Conservation (phyloP, 2,113 vertebrate genomes). For the Nematolebias whitei region DNA sequence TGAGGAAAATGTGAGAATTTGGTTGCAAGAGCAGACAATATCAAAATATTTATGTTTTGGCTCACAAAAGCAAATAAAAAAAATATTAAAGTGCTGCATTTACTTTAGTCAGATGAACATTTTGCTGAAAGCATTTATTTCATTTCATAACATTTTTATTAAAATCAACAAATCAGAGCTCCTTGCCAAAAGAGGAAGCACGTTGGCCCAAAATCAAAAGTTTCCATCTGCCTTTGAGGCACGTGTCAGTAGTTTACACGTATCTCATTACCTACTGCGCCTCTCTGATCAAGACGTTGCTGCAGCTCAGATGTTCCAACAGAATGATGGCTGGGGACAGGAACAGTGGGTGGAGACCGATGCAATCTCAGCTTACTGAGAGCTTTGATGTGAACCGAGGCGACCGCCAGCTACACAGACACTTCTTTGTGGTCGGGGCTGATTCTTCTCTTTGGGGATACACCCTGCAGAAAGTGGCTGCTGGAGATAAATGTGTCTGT, state of each 20-base stretch:
- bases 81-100: background rate
- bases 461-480: slow-evolving; percentile 29
- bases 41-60: too few species aligned
- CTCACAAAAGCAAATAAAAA: too few species aligned
- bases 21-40: too few species aligned
- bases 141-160: slow-evolving; percentile 49
- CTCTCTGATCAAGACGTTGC: slow-evolving; percentile 64
- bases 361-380: slow-evolving; percentile 40
- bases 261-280: slow-evolving; percentile 51
- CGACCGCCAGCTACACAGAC: slow-evolving; percentile 29
- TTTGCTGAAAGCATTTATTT: slow-evolving; percentile 4
- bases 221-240: slow-evolving; percentile 63
- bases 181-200: slow-evolving; percentile 24
- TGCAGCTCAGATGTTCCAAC: slow-evolving; percentile 31
- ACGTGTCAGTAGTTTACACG: slow-evolving; percentile 62
- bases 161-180: slow-evolving; percentile 33
- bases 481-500: slow-evolving; percentile 19
- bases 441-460: slow-evolving; percentile 16
- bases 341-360: slow-evolving; percentile 41
- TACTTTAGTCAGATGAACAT: slow-evolving; percentile 9
- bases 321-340: slow-evolving; percentile 37
- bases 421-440: slow-evolving; percentile 21
- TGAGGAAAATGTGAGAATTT: too few species aligned
- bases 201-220: slow-evolving; percentile 60
- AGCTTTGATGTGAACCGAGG: slow-evolving; percentile 58